phyloP scores from a whole-genome alignment of 2,797 vertebrate genomes.

The Potorous gilbertii region DNA sequence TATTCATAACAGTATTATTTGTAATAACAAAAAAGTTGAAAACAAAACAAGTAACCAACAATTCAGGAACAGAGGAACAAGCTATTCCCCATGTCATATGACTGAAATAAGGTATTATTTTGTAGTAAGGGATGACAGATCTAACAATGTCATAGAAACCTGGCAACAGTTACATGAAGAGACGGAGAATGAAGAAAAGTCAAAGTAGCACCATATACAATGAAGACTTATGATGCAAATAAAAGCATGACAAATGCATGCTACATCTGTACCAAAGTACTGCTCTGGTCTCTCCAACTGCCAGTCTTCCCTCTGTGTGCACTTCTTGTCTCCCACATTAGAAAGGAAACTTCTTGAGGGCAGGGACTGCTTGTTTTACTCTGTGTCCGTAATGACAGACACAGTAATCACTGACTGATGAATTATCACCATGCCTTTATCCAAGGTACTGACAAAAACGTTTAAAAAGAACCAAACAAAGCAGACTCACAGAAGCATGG shows the following conservation, averaged over 20 bases:
- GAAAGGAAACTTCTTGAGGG: neutral
- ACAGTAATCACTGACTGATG: no score
- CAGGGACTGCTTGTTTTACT: neutral
- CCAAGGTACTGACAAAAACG: neutral
- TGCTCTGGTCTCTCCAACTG: neutral
- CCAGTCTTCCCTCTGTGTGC: neutral
- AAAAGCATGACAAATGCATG: neutral
- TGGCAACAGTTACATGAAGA: neutral
- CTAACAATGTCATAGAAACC: neutral
- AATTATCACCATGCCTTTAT: neutral
- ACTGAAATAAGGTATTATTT: neutral
- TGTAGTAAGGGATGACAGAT: neutral
- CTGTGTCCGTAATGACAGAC: neutral
- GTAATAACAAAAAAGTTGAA: neutral
- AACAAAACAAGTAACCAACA: neutral
- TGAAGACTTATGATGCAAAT: neutral
- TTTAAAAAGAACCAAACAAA: neutral
- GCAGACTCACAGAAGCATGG: neutral
- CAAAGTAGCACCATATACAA: neutral
- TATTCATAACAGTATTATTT: neutral
- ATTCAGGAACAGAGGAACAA: neutral
- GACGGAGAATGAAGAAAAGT: neutral
- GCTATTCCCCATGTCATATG: neutral
- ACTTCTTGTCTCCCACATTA: neutral
- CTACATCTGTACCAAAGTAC: neutral